Conservation (phyloP, 2,113 vertebrate species). For the Emberiza fucata region DNA sequence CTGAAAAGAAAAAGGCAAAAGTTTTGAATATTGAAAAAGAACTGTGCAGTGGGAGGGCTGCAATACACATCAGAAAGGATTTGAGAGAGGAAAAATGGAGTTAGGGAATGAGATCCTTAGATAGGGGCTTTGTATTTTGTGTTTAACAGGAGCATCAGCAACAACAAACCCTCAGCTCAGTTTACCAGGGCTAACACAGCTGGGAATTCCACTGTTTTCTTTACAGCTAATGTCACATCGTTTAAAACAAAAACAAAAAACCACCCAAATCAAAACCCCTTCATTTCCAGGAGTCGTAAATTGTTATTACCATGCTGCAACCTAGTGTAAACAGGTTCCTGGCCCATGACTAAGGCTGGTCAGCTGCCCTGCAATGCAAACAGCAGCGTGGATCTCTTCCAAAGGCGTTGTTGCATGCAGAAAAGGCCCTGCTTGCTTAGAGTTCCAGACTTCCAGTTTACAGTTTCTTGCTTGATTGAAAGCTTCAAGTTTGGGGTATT, state of each 20-base stretch:
- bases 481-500: background rate
- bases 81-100: background rate
- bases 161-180: background rate
- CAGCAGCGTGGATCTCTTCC: background rate
- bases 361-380: background rate
- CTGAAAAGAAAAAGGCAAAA: background rate
- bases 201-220: constrained; percentile 2
- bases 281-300: constrained; percentile 21
- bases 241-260: background rate
- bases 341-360: constrained; percentile 8
- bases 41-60: background rate
- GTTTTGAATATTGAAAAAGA: background rate
- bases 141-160: background rate
- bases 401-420: background rate
- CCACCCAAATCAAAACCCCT: background rate
- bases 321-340: constrained; percentile 6
- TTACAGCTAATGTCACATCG: background rate
- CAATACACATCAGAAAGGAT: background rate
- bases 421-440: background rate
- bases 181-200: background rate
- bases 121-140: background rate
- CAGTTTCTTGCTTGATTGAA: background rate
- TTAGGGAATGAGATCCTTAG: background rate
- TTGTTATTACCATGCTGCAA: background rate
- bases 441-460: background rate